These are phyloP conservation scores for Popillia japonica DNA, from an alignment of 1,140 invertebrate genomes.

Conservation along the genomic window DNA sequence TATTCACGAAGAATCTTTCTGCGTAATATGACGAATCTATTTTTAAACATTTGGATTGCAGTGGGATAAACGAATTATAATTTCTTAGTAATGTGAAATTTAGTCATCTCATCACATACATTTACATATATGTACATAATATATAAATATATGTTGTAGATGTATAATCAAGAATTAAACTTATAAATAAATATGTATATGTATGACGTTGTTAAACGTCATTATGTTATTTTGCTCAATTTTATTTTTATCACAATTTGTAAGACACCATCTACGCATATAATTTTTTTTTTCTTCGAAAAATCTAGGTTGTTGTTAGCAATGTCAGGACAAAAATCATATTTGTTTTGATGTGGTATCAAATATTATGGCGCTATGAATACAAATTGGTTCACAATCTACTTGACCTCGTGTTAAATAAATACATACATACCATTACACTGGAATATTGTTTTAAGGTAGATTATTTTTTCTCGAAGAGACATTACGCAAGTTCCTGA, in stretches of 20 bases:
- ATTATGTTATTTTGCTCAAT: neutral
- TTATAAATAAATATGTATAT: too few species aligned
- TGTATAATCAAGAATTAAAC: too few species aligned
- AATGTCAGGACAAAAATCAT: neutral
- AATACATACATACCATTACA: neutral
- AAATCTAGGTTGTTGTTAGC: neutral
- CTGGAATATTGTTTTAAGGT: neutral
- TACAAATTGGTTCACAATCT: slow-evolving; percentile 25
- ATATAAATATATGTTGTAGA: too few species aligned
- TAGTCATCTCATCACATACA: too few species aligned
- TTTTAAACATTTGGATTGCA: too few species aligned
- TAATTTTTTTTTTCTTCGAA: neutral
- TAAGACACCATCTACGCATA: neutral
- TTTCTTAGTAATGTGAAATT: too few species aligned
- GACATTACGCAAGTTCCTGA: too few species aligned
- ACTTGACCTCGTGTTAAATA: slow-evolving; percentile 24
- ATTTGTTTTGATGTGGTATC: slow-evolving; percentile 23
- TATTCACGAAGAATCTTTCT: too few species aligned
- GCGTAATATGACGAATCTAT: too few species aligned
- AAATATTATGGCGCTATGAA: slow-evolving; percentile 21
- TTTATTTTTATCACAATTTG: neutral
- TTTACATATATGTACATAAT: too few species aligned
- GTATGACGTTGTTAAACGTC: neutral
- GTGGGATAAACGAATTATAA: too few species aligned
- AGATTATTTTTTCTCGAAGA: neutral